Evolutionary conservation across 2,888 invertebrate species (phyloP).

Genomic region (Eugnorisma glareosa): DNA sequence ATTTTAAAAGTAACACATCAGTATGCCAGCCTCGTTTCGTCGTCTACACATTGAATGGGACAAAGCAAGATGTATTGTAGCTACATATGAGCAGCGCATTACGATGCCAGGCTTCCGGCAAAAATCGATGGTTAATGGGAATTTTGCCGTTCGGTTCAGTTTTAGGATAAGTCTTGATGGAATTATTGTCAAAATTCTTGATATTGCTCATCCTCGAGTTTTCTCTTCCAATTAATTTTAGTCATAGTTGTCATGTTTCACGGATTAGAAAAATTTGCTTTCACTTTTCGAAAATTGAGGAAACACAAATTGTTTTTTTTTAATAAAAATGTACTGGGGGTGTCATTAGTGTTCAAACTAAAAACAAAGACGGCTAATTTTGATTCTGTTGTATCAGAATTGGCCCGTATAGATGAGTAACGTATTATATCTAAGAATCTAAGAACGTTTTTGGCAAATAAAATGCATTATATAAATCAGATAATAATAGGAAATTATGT

Average conservation of each 20-base stretch:
- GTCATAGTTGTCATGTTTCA: background rate
- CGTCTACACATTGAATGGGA: constrained; percentile 84
- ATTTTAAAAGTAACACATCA: constrained; percentile 88
- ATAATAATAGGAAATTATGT: background rate
- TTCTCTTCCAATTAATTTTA: background rate
- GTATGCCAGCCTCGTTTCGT: constrained; percentile 85
- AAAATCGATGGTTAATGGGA: constrained; percentile 66
- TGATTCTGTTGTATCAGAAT: constrained; percentile 28
- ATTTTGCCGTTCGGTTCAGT: constrained; percentile 36
- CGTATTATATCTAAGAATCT: background rate
- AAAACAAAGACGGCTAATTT: constrained; percentile 32
- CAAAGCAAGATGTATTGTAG: constrained; percentile 87
- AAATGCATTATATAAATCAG: background rate
- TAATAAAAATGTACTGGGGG: constrained; percentile 15
- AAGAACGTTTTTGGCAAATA: background rate
- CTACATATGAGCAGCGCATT: constrained; percentile 75
- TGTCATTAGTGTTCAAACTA: constrained; percentile 29
- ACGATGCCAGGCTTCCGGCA: constrained; percentile 70
- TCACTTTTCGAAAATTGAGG: background rate
- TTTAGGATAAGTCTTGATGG: background rate
- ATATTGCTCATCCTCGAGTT: background rate
- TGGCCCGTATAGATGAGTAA: background rate
- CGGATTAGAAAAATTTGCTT: background rate
- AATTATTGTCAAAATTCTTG: background rate
- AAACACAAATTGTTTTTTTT: background rate